Conservation (phyloP, 2,113 vertebrate species). For the Tor tambroides region DNA sequence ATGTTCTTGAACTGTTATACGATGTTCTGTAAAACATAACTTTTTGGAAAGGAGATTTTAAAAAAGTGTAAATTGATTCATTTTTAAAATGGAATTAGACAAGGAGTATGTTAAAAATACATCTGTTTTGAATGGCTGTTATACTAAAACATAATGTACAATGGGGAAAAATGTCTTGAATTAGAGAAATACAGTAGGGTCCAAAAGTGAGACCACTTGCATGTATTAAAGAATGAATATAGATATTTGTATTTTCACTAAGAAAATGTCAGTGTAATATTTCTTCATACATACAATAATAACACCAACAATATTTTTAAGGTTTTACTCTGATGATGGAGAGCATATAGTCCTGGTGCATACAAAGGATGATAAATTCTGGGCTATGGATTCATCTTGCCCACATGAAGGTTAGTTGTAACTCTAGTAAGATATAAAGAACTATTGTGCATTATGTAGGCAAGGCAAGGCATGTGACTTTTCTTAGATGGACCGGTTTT, state of each 20-base stretch:
- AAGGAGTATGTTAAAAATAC: not conserved
- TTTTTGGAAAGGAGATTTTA: not conserved
- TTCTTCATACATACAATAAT: not conserved
- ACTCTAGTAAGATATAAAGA: too few relatives aligned
- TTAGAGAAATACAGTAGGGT: not conserved
- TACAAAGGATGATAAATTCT: slow-evolving; percentile 65
- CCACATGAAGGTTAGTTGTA: slow-evolving; percentile 70
- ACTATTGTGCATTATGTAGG: not conserved
- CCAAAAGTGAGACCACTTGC: not conserved
- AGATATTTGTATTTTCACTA: not conserved
- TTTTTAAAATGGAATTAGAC: not conserved
- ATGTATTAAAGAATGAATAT: not conserved
- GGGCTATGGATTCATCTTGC: slow-evolving; percentile 73
- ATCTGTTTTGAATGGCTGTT: not conserved
- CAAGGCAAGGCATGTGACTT: not conserved
- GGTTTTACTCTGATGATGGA: slow-evolving; percentile 71
- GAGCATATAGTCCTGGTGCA: slow-evolving; percentile 68
- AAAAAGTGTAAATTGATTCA: not conserved
- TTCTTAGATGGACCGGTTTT: too few relatives aligned
- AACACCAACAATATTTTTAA: slow-evolving; percentile 32
- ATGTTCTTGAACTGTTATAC: not conserved
- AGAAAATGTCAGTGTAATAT: not conserved
- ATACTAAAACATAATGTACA: not conserved
- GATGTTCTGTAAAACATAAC: not conserved
- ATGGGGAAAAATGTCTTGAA: not conserved